Evolutionary conservation across 2,888 invertebrate genomes (phyloP).

Genomic region (Melanostoma mellinum): DNA sequence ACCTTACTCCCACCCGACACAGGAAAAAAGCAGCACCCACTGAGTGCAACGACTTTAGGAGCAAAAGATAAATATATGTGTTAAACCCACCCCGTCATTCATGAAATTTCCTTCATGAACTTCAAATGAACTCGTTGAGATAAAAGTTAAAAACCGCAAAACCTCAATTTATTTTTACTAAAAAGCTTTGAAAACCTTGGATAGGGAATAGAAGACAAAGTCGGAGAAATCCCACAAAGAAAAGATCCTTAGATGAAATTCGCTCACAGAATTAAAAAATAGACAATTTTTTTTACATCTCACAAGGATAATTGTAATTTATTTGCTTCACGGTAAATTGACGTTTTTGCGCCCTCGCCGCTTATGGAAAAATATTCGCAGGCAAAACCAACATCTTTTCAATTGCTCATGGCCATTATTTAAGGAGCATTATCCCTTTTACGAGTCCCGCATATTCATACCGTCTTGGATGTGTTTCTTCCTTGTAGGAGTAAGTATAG

Average conservation of each 20-base stretch:
- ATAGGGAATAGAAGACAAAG: conserved; percentile 15
- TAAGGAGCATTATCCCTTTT: conserved; percentile 69
- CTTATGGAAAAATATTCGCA: conserved; percentile 2
- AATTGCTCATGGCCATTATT: conserved; percentile 68
- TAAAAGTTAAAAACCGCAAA: conserved; percentile 63
- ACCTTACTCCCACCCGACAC: background rate
- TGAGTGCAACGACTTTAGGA: conserved; percentile 59
- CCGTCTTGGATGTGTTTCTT: background rate
- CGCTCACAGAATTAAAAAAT: conserved; percentile 42
- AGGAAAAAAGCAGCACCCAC: conserved; percentile 1
- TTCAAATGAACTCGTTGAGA: conserved; percentile 64
- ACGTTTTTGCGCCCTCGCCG: conserved; percentile 37
- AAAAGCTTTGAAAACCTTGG: conserved; percentile 16
- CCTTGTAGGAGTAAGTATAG: conserved; percentile 18
- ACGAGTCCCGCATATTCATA: conserved; percentile 53
- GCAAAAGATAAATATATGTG: conserved; percentile 6
- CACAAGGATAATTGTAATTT: conserved; percentile 72
- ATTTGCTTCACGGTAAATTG: conserved; percentile 70
- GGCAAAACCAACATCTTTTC: conserved; percentile 37
- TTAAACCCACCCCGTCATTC: conserved; percentile 9
- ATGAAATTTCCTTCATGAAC: conserved; percentile 55
- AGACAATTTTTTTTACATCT: conserved; percentile 64
- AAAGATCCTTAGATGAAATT: conserved; percentile 35
- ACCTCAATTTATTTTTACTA: conserved; percentile 44
- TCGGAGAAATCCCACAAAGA: conserved; percentile 30